Evolutionary conservation across 2,888 invertebrate genomes (phyloP), one percentile per base, ranked within the genome.

Genomic region (Clitarchus hookeri): DNA sequence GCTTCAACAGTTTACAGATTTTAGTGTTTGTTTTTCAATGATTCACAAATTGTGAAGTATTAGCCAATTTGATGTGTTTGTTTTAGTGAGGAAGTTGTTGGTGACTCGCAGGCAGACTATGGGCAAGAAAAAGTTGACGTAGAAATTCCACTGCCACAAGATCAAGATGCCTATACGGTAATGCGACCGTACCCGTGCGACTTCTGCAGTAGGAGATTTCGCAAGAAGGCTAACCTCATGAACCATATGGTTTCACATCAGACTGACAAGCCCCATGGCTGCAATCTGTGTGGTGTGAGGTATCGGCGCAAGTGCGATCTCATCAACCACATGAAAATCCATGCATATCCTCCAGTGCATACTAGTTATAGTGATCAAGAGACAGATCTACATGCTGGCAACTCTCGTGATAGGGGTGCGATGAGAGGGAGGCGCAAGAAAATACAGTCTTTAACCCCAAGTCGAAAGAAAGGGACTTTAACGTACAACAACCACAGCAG

Each of bases 241-340:
- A 96, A 96, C 91, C 97, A 97, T 90, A 97, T 97, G 96, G 95
- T 96, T 11, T 95, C 96, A 0, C 97, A 97, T 91, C 97, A 97
- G 91, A 96, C 95, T 84, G 97, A 97, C 91, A 93, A 96, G 13
- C 96, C 96, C 4, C 96, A 96, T 90, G 95, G 95, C 23, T 97
- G 97, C 90, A 96, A 97, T 91, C 91, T 97, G 86, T 97, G 97
- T 90, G 96, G 96, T 0, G 95, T 96, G 27, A 93, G 96, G 4
- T 97, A 96, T 90, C 95, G 96, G 44, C 93, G 96, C 87, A 96
- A 96, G 89, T 94, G 94, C 88, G 97, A 97, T 91, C 93, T 97
- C 84, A 95, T 96, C 92, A 96, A 96, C 91, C 97, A 97, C 90
- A 93, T 97, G 85, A 96, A 97, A 90, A 95, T 95, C 25, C 96